Conservation (phyloP, 2,888 invertebrate genomes). For the Leptinotarsa peninsularis region DNA sequence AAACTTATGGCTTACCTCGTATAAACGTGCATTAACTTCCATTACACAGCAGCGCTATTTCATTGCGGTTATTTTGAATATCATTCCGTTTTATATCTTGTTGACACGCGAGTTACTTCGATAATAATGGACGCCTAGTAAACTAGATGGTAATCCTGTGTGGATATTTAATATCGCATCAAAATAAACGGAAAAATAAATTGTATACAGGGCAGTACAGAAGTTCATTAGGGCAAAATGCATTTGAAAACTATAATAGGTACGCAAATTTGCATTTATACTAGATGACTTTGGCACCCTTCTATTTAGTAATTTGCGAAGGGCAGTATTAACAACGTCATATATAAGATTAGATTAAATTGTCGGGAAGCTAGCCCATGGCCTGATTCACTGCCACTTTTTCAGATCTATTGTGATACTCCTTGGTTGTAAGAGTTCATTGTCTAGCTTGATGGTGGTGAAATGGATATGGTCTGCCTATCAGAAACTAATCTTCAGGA, state of each 20-base stretch:
- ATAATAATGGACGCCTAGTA: background rate
- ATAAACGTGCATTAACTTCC: background rate
- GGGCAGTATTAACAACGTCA: too few species aligned
- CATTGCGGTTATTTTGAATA: constrained; percentile 15
- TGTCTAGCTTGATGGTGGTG: too few species aligned
- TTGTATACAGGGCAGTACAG: background rate
- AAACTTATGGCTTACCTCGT: background rate
- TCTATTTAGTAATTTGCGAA: too few species aligned
- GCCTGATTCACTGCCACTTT: too few species aligned
- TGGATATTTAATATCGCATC: background rate
- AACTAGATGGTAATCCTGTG: constrained; percentile 4
- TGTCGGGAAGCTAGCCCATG: too few species aligned
- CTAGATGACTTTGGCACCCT: too few species aligned
- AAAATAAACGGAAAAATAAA: background rate
- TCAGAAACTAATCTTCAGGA: too few species aligned
- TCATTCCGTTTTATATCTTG: constrained; percentile 18
- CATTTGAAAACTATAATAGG: background rate
- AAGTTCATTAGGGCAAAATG: background rate
- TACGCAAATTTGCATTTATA: too few species aligned
- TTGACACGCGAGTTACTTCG: constrained; percentile 11
- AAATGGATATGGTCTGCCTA: too few species aligned
- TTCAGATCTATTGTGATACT: too few species aligned
- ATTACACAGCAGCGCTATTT: constrained; percentile 1
- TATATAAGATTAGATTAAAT: too few species aligned
- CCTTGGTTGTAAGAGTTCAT: too few species aligned